Conservation (phyloP, 2,113 vertebrate species). For the Epinephelus cyanopodus region DNA sequence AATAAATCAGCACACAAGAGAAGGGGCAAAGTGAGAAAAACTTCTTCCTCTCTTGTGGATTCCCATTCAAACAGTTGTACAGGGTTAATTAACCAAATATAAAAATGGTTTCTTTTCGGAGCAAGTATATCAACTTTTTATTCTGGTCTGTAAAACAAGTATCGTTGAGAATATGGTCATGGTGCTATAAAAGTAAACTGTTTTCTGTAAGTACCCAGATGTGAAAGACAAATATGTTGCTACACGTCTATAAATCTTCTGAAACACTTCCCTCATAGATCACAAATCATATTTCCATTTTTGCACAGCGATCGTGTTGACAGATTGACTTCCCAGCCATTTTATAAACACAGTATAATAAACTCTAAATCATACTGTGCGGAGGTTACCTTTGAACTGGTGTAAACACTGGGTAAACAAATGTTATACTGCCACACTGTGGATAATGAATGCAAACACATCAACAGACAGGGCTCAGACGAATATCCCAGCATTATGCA, state of each 20-base stretch:
- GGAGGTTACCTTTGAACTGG: conserved; percentile 25
- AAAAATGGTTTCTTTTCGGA: conserved; percentile 13
- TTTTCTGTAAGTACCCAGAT: conserved; percentile 43
- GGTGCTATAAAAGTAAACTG: not conserved
- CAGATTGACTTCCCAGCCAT: not conserved
- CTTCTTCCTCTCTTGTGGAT: not conserved
- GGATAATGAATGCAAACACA: conserved; percentile 56
- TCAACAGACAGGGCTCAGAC: not conserved
- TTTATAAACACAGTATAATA: not conserved
- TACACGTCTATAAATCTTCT: not conserved
- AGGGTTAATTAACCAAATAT: not conserved
- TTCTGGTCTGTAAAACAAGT: not conserved
- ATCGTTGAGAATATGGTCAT: not conserved
- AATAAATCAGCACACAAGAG: conserved; percentile 16
- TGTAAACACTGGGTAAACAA: conserved; percentile 1
- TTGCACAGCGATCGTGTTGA: not conserved
- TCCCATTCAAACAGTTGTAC: not conserved
- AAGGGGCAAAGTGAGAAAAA: not conserved
- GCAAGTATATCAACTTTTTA: not conserved
- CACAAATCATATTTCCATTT: conserved; percentile 15
- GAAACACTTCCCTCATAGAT: conserved; percentile 33
- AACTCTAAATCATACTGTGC: not conserved
- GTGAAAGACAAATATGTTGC: not conserved
- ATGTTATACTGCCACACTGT: conserved; percentile 61
- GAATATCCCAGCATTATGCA: conserved; percentile 12